Evolutionary conservation across 2,888 invertebrate species (phyloP).

Genomic region (Ennomos erosarius): DNA sequence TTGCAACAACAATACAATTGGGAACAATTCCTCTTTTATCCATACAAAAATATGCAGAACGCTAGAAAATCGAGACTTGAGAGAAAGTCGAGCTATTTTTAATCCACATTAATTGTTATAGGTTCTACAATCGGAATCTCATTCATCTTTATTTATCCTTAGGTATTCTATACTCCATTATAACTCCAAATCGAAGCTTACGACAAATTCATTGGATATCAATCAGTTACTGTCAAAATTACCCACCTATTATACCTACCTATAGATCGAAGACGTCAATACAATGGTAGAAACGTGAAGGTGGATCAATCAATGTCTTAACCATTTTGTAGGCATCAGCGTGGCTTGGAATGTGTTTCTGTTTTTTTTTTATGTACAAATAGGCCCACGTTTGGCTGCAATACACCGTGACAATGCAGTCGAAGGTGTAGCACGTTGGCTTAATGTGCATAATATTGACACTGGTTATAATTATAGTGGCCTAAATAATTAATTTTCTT

Average conservation of each 20-base stretch:
- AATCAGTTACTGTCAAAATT: slow-evolving; percentile 29
- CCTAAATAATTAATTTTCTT: too few relatives aligned
- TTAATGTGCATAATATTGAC: too few relatives aligned
- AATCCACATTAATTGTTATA: neutral
- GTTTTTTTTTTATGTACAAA: neutral
- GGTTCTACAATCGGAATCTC: neutral
- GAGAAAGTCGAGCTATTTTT: too few relatives aligned
- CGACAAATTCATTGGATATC: slow-evolving; percentile 26
- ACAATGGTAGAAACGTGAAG: slow-evolving; percentile 24
- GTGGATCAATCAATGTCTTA: slow-evolving; percentile 34
- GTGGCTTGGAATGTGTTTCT: slow-evolving; percentile 1
- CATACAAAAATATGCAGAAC: too few relatives aligned
- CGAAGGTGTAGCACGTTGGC: too few relatives aligned
- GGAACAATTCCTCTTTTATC: too few relatives aligned
- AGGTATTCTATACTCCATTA: slow-evolving; percentile 9
- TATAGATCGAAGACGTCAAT: slow-evolving; percentile 8
- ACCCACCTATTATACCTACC: slow-evolving; percentile 22
- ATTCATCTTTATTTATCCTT: neutral
- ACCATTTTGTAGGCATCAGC: slow-evolving; percentile 15
- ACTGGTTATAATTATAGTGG: too few relatives aligned
- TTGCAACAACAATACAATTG: too few relatives aligned
- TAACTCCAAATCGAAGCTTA: slow-evolving; percentile 14
- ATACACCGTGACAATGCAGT: too few relatives aligned
- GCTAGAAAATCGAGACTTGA: too few relatives aligned
- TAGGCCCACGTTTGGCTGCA: too few relatives aligned